Evolutionary conservation across 1,140 invertebrate genomes (phyloP), one percentile per base, ranked within the genome.

Genomic region (Limonius californicus): DNA sequence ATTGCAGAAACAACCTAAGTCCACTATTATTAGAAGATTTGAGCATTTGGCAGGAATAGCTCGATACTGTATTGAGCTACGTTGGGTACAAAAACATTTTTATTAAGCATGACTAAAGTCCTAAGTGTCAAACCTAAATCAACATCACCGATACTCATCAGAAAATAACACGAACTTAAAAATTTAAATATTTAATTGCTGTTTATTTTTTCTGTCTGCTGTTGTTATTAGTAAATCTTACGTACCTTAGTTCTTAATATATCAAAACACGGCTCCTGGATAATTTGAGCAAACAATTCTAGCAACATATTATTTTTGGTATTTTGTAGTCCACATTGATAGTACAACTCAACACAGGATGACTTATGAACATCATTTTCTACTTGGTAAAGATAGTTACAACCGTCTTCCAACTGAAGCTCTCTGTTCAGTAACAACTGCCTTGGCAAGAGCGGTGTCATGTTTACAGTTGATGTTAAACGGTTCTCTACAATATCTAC

Each of bases 211-310:
- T 35, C 32, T 8, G 32, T 35, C n/a, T n/a, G n/a, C n/a, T n/a
- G n/a, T n/a, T n/a, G n/a, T n/a, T 8, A 18, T n/a, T n/a, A n/a
- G n/a, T n/a, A n/a, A n/a, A n/a, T n/a, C n/a, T n/a, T n/a, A n/a
- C n/a, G n/a, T 72, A 83, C 88, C 77, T 95, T 86, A 1, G 94
- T 97, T 65, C 96, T 80, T 11, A 99, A 81, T 45, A 88, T 85
- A 79, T 93, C 89, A 77, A 95, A 98, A 76, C 91, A 96, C 0
- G 95, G 94, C 76, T 98, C 95, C 15, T 84, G 83, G 7, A 97
- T 84, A 65, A 97, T 89, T 79, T 98, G 94, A 45, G 86, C 85
- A 56, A 97, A 83, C 23, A 99, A 81, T 77, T 96, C 92, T 1
- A 98, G 77, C 57, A 92, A 72, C 72, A 94, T 91, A 78, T 96